These are phyloP conservation scores for Aspidiotus destructor DNA, from an alignment of 2,888 invertebrate species.

Conservation along the genomic window DNA sequence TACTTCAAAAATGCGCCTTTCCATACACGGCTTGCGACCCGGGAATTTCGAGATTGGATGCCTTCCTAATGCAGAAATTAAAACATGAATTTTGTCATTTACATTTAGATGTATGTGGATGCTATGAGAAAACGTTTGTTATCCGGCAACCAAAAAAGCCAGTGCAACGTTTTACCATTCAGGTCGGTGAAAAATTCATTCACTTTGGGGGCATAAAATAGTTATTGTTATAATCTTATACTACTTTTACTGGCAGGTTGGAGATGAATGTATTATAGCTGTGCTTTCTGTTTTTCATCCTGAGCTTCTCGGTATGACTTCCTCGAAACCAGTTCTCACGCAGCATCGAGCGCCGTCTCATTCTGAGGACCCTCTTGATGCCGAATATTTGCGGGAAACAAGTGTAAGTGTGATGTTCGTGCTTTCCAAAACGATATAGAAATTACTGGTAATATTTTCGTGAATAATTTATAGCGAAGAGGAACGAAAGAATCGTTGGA, in stretches of 20 bases:
- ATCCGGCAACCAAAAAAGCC: constrained; percentile 62
- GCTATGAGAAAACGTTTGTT: constrained; percentile 69
- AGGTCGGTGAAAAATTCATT: constrained; percentile 41
- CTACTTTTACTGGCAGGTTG: constrained; percentile 49
- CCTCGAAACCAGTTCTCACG: constrained; percentile 59
- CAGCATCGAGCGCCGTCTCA: constrained; percentile 64
- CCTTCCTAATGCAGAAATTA: constrained; percentile 65
- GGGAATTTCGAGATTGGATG: constrained; percentile 58
- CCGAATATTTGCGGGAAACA: constrained; percentile 81
- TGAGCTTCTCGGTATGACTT: constrained; percentile 77
- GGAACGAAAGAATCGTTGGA: constrained; percentile 54
- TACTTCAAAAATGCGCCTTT: constrained; percentile 80
- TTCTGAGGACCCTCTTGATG: constrained; percentile 88
- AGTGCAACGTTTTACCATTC: constrained; percentile 62
- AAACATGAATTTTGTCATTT: constrained; percentile 88
- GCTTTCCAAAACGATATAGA: background rate
- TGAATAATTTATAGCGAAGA: constrained; percentile 44
- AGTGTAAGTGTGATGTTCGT: constrained; percentile 47
- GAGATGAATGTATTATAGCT: constrained; percentile 87
- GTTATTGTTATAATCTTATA: background rate
- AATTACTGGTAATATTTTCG: background rate
- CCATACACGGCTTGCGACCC: constrained; percentile 75
- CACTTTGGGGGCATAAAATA: background rate
- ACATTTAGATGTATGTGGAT: constrained; percentile 80
- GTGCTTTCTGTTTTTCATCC: constrained; percentile 80